phyloP scores from a whole-genome alignment of 2,113 vertebrate species.

The Nyctereutes procyonoides region DNA sequence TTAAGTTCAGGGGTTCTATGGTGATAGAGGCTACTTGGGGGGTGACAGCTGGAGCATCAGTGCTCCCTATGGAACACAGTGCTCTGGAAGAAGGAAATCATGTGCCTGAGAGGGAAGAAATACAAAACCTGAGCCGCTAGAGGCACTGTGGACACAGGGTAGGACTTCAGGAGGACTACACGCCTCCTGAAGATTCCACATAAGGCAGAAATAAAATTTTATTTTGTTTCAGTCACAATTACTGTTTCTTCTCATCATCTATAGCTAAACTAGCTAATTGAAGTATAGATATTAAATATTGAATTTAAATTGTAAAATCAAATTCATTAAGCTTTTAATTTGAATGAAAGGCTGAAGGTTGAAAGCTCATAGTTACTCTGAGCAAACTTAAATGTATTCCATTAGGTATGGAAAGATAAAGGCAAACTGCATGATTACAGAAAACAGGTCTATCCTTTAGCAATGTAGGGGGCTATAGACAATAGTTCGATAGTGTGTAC shows the following conservation, averaged over 20 bases:
- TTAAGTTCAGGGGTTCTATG: neutral
- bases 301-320: constrained; percentile 8
- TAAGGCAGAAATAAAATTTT: neutral
- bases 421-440: neutral
- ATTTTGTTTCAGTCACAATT: neutral
- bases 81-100: neutral
- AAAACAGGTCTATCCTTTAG: neutral
- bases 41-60: neutral
- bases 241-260: neutral
- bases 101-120: neutral
- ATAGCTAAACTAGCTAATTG: neutral
- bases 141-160: fast-evolving
- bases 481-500: neutral
- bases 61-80: neutral
- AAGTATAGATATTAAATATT: neutral
- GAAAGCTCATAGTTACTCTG: neutral
- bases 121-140: neutral
- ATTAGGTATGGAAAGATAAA: neutral
- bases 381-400: neutral
- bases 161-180: fast-evolving
- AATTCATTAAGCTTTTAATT: constrained; percentile 14
- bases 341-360: neutral
- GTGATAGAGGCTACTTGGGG: neutral
- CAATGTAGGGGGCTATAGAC: neutral
- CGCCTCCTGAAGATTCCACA: neutral